phyloP scores from a whole-genome alignment of 1,140 invertebrate genomes.

The Cheumatopsyche charites region DNA sequence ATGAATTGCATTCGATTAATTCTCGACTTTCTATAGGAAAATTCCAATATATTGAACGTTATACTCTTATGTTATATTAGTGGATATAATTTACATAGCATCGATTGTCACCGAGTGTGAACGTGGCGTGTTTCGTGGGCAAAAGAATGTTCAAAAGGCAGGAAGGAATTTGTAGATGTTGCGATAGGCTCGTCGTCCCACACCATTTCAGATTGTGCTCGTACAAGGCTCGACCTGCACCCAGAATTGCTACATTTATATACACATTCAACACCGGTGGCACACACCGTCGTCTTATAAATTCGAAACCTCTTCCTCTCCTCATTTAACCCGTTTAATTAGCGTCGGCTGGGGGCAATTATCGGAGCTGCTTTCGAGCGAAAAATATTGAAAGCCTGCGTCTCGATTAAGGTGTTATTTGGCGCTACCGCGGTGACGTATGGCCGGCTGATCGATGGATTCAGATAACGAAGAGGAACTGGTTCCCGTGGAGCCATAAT shows the following conservation, averaged over 20 bases:
- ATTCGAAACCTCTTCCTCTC: constrained; percentile 13
- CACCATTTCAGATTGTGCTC: constrained; percentile 29
- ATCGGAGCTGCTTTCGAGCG: background rate
- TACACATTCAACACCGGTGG: constrained; percentile 26
- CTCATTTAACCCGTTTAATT: constrained; percentile 9
- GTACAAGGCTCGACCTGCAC: constrained; percentile 28
- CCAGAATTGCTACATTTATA: constrained; percentile 31
- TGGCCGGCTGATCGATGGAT: constrained; percentile 33
- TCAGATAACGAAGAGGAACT: constrained; percentile 28
- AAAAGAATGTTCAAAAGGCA: constrained; percentile 32
- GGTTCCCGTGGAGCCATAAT: constrained; percentile 20
- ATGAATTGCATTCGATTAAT: no score
- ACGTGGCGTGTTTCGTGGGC: constrained; percentile 15
- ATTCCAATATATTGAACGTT: no score
- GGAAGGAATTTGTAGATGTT: constrained; percentile 38
- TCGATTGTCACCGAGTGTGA: constrained; percentile 14
- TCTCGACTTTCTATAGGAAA: no score
- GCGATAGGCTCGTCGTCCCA: constrained; percentile 31
- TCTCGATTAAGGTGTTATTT: constrained; percentile 32
- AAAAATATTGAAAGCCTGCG: background rate
- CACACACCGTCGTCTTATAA: constrained; percentile 15
- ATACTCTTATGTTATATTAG: no score
- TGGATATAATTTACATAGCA: no score
- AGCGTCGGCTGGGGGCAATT: background rate
- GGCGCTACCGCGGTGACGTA: constrained; percentile 34